Evolutionary conservation across 2,888 invertebrate genomes (phyloP), one percentile per base, ranked within the genome.

Genomic region (Phytoseiulus persimilis): DNA sequence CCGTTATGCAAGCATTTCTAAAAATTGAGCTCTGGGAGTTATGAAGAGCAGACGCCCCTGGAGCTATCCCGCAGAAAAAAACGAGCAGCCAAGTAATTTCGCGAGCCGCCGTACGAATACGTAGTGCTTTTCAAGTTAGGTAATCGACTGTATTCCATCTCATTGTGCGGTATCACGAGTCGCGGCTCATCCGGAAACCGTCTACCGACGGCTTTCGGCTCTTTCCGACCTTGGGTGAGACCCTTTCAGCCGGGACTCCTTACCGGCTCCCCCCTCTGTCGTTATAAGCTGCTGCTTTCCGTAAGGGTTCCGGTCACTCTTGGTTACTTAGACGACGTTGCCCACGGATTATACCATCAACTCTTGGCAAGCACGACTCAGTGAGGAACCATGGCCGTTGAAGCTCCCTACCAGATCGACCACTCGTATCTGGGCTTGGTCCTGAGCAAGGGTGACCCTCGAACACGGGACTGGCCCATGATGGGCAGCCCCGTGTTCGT

Each of bases 401-500:
- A 65, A 65, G 65, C 65, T 65, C 83, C 31, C 5, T 83, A 31
- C 33, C 83, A 87, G 32, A 28, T 33, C 32, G 87, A 87, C 18
- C 45, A 87, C 33, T 87, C 87, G 87, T 87, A 87, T 32, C 87
- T 87, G n/a, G 87, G 87, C 32, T 32, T 87, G 87, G 33, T 87
- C 32, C 32, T 87, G n/a, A 32, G 87, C 87, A 87, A 33, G 32
- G 87, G 87, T n/a, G 87, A 87, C n/a, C 87, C 87, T 6, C 87
- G 87, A n/a, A 87, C 87, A 11, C 32, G 87, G n/a, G 87, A 87
- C 87, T 87, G 87, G 87, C 87, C 87, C 32, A 87, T 87, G 87
- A 87, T 87, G 87, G 87, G 87, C 32, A 39, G 39, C 9, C 87
- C 87, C 32, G 87, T 87, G 32, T 39, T 87, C 87, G 90, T 90